Percentiles rank a stretch among this genome's conserved stretches.
These are phyloP conservation scores for Drosophila nasuta DNA, from an alignment of 1,140 invertebrate species.

Conservation along the genomic window DNA sequence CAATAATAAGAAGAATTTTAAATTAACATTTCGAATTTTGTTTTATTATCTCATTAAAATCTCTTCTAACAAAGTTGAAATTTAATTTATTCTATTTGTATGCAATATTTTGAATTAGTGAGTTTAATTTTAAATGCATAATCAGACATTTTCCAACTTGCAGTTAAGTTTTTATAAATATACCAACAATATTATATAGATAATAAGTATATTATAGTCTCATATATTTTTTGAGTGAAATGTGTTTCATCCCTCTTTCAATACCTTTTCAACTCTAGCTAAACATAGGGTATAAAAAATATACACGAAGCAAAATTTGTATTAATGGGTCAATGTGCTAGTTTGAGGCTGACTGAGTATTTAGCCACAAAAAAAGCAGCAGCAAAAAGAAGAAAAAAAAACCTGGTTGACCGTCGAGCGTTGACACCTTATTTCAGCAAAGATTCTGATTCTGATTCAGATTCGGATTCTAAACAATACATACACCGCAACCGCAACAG, in stretches of 20 bases:
- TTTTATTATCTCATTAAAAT: too few relatives aligned
- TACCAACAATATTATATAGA: too few relatives aligned
- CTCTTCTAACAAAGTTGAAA: too few relatives aligned
- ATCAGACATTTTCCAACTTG: too few relatives aligned
- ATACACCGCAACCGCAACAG: background rate
- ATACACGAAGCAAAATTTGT: conserved; percentile 18
- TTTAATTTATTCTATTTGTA: too few relatives aligned
- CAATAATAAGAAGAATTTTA: too few relatives aligned
- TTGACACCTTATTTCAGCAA: conserved; percentile 62
- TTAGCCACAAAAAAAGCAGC: conserved; percentile 12
- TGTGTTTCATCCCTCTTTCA: background rate
- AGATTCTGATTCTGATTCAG: conserved; percentile 5
- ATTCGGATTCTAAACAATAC: conserved; percentile 39
- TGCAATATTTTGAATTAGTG: too few relatives aligned
- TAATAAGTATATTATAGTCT: background rate
- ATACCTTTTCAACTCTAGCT: background rate
- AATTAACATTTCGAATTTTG: too few relatives aligned
- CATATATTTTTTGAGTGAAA: background rate
- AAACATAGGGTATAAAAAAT: conserved; percentile 13
- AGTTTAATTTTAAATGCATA: too few relatives aligned
- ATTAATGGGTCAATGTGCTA: conserved; percentile 67
- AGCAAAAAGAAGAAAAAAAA: conserved; percentile 16
- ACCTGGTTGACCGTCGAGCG: conserved; percentile 37
- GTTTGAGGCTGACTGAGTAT: conserved; percentile 34
- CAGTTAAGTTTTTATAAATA: too few relatives aligned